Conservation (phyloP, 1,140 invertebrate species). For the Cotesia glomerata region DNA sequence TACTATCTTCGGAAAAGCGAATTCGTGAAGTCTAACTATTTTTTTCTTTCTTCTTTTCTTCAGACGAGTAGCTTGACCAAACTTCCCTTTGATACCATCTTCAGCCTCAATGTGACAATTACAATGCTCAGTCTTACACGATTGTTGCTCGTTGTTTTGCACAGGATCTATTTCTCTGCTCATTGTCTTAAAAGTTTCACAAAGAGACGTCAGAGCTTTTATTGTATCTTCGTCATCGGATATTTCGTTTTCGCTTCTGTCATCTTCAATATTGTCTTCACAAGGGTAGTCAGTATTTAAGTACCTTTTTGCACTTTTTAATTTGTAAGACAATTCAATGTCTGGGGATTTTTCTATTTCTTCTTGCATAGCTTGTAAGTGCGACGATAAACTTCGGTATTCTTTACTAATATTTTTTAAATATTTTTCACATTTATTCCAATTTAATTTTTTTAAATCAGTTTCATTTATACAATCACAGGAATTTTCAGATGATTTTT, state of each 20-base stretch:
- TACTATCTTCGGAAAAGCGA: slow-evolving; percentile 29
- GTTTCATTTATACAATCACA: too few relatives aligned
- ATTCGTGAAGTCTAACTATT: slow-evolving; percentile 7
- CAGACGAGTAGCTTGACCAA: not conserved
- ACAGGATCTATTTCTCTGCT: slow-evolving; percentile 20
- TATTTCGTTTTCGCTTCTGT: slow-evolving; percentile 7
- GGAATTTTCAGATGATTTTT: too few relatives aligned
- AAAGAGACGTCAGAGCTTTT: slow-evolving; percentile 34
- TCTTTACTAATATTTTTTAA: slow-evolving; percentile 24
- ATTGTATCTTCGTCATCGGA: slow-evolving; percentile 24
- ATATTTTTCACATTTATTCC: slow-evolving; percentile 17
- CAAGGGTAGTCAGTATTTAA: not conserved
- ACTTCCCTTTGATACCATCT: too few relatives aligned
- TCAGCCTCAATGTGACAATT: too few relatives aligned
- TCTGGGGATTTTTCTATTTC: not conserved
- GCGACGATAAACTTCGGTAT: slow-evolving; percentile 25
- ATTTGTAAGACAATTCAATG: not conserved
- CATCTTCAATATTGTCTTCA: not conserved
- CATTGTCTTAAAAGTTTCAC: slow-evolving; percentile 35
- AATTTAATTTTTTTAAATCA: slow-evolving; percentile 5
- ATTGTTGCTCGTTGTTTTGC: not conserved
- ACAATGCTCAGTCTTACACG: not conserved
- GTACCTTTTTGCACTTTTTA: not conserved
- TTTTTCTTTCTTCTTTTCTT: not conserved
- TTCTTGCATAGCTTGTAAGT: slow-evolving; percentile 25